Evolutionary conservation across 2,113 vertebrate genomes (phyloP).

Genomic region (Hippopotamus amphibius): DNA sequence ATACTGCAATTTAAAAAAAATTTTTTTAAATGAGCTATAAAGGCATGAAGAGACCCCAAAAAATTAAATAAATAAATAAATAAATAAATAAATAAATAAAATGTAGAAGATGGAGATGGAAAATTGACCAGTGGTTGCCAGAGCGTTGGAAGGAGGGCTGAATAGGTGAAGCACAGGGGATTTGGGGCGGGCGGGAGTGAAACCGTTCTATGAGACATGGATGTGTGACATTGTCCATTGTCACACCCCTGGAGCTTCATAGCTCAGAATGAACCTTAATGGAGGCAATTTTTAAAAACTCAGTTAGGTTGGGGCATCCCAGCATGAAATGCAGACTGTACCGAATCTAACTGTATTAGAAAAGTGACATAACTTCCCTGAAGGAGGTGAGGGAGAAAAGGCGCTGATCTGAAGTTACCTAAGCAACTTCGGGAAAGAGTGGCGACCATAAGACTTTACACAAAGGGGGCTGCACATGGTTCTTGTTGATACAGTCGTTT

Average conservation of each 20-base stretch:
- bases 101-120: background rate
- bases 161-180: accelerated
- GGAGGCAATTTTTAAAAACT: background rate
- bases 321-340: background rate
- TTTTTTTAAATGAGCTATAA: background rate
- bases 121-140: background rate
- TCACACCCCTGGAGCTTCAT: background rate
- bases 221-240: background rate
- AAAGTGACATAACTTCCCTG: accelerated
- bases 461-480: background rate
- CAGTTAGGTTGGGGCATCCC: background rate
- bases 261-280: background rate
- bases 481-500: background rate
- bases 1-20: background rate
- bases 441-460: background rate
- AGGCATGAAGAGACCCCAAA: background rate
- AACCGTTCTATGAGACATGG: background rate
- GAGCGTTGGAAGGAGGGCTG: background rate
- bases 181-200: too few relatives aligned
- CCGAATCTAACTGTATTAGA: background rate
- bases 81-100: background rate
- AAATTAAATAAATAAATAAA: background rate
- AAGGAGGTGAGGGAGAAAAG: background rate
- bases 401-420: background rate
- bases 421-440: background rate